Evolutionary conservation across 2,888 invertebrate species (phyloP), one percentile per base, ranked within the genome.

Genomic region (Conchocele bisecta): DNA sequence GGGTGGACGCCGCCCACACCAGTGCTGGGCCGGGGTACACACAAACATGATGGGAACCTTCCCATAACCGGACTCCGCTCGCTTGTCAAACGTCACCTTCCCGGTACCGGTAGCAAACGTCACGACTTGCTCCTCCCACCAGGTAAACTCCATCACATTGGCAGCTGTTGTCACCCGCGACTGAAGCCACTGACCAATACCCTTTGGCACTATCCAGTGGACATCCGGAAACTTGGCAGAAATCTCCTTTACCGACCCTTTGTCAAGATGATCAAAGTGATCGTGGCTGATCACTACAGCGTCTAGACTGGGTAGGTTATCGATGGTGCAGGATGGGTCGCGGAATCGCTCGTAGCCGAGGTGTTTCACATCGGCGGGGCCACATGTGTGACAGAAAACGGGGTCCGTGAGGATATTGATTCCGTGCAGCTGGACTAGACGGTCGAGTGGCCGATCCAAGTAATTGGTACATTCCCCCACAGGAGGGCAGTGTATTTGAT

Each of bases 391-490:
- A 46, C 90, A 85, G 84, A 92, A 92, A 7, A 93, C 86, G 2
- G 92, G 92, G 81, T 92, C 92, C 5, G 92, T 92, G 17, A 92
- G 81, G 50, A 92, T 82, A 42, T 78, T 88, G 24, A 89, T 60
- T 11, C 88, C 91, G 67, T 93, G 85, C 69, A 92, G 82, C 65
- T 92, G 89, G 3, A 92, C 89, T 17, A 92, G 84, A 91, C 85
- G 3, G 92, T 90, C 1, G 92, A 90, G 83, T 92, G 92, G n/a
- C 92, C 92, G 3, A 93, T 85, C 93, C 92, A 93, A n/a, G n/a
- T n/a, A n/a, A n/a, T n/a, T n/a, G n/a, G n/a, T n/a, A n/a, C n/a
- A n/a, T n/a, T n/a, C n/a, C n/a, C n/a, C n/a, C n/a, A n/a, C n/a
- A n/a, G n/a, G n/a, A n/a, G n/a, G n/a, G n/a, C n/a, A n/a, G n/a